phyloP scores from a whole-genome alignment of 2,113 vertebrate species.

The Epinephelus fuscoguttatus region DNA sequence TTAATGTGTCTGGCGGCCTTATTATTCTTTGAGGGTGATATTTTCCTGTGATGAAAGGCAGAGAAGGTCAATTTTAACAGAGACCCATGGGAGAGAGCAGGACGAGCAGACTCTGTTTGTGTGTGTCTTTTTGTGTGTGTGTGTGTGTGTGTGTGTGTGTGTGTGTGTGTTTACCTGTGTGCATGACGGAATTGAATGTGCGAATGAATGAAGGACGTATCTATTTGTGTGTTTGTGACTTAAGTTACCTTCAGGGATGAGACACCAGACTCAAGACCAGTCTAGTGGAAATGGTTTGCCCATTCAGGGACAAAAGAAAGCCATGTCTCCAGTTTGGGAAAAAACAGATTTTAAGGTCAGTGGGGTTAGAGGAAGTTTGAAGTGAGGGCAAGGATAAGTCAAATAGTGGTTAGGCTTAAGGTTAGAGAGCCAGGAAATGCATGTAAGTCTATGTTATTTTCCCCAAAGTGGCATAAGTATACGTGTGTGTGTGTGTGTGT shows the following conservation, averaged over 20 bases:
- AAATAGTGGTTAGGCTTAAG: too few relatives aligned
- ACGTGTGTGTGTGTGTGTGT: neutral
- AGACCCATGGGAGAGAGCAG: constrained; percentile 74
- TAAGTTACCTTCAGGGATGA: too few relatives aligned
- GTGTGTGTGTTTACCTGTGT: constrained; percentile 37
- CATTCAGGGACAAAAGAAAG: too few relatives aligned
- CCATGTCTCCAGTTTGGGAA: too few relatives aligned
- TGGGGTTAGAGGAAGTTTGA: too few relatives aligned
- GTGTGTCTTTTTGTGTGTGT: constrained; percentile 27
- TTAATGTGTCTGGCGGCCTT: constrained; percentile 94
- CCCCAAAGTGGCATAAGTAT: too few relatives aligned
- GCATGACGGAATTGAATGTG: constrained; percentile 12
- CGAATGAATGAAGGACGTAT: constrained; percentile 5
- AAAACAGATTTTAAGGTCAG: too few relatives aligned
- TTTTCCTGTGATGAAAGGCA: constrained; percentile 80
- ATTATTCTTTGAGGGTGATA: constrained; percentile 89
- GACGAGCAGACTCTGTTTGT: constrained; percentile 19
- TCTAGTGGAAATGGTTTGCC: too few relatives aligned
- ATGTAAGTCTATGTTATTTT: too few relatives aligned
- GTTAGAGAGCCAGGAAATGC: neutral
- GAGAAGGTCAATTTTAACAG: constrained; percentile 84
- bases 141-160: constrained; percentile 2
- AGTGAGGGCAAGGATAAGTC: too few relatives aligned
- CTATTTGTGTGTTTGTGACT: neutral
- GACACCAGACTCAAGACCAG: too few relatives aligned